phyloP scores from a whole-genome alignment of 2,797 vertebrate species.

The Hoplostethus mediterraneus region DNA sequence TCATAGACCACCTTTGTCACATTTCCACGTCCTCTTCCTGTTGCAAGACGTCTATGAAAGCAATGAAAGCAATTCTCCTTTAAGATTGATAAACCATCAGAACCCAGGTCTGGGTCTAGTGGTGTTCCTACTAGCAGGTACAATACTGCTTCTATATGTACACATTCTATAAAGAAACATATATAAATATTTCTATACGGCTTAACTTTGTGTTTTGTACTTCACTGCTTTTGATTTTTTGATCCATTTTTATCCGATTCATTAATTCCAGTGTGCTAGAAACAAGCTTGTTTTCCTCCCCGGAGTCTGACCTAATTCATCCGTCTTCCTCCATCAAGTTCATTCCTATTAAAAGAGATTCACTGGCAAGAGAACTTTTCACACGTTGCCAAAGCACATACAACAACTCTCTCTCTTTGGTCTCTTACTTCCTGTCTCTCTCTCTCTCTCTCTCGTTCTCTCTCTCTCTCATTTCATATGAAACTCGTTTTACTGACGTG shows the following conservation, averaged over 20 bases:
- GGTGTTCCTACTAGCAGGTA: too few species aligned
- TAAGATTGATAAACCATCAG: too few species aligned
- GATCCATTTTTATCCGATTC: constrained; percentile 18
- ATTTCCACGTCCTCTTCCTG: too few species aligned
- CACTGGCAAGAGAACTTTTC: constrained; percentile 20
- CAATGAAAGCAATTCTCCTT: too few species aligned
- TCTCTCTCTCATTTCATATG: neutral
- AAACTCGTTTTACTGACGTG: fast-evolving
- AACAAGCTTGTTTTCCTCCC: constrained; percentile 20
- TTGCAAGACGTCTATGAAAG: too few species aligned
- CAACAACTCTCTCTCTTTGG: neutral
- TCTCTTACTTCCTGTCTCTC: neutral
- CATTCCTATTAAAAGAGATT: constrained; percentile 41
- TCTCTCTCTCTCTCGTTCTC: neutral
- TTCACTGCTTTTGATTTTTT: constrained; percentile 1
- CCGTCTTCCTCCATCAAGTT: constrained; percentile 49
- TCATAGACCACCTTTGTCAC: too few species aligned
- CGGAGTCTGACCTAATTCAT: constrained; percentile 36
- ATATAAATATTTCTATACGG: too few species aligned
- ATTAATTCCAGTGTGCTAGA: constrained; percentile 20
- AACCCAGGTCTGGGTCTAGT: too few species aligned
- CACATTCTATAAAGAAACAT: too few species aligned
- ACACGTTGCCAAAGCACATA: constrained; percentile 13
- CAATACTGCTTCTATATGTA: too few species aligned
- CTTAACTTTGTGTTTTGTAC: neutral